These are phyloP conservation scores for Erynnis tages DNA, from an alignment of 2,888 invertebrate genomes.

Conservation along the genomic window DNA sequence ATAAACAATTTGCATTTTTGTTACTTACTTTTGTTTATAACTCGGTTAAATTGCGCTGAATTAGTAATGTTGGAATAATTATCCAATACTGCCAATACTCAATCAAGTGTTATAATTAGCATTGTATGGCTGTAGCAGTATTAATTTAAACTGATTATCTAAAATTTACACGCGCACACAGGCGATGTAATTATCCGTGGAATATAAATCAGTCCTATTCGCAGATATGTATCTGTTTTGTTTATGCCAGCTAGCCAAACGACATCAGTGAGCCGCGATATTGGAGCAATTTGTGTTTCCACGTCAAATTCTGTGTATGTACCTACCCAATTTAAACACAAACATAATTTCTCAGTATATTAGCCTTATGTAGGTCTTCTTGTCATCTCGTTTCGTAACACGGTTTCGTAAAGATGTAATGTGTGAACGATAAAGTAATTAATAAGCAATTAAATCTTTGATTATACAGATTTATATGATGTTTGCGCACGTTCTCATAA, in stretches of 20 bases:
- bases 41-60: no score
- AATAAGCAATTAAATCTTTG: conserved; percentile 7
- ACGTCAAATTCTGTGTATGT: conserved; percentile 5
- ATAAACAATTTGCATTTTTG: no score
- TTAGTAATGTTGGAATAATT: no score
- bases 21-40: no score
- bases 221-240: conserved; percentile 4
- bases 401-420: neutral
- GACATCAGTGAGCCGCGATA: conserved; percentile 7
- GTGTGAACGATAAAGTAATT: conserved; percentile 6
- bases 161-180: conserved; percentile 4
- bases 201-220: conserved; percentile 16
- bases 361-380: neutral
- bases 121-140: no score
- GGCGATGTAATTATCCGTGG: conserved; percentile 13
- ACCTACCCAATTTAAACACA: conserved; percentile 11
- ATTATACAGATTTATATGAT: conserved; percentile 2
- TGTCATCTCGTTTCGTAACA: neutral
- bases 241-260: conserved; percentile 11
- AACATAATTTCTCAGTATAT: conserved; percentile 6
- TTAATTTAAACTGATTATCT: neutral
- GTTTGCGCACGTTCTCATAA: no score
- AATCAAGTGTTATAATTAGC: no score
- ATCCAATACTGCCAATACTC: no score
- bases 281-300: conserved; percentile 17